Evolutionary conservation across 1,140 invertebrate genomes (phyloP), one percentile per base, ranked within the genome.

Genomic region (Varroa destructor): DNA sequence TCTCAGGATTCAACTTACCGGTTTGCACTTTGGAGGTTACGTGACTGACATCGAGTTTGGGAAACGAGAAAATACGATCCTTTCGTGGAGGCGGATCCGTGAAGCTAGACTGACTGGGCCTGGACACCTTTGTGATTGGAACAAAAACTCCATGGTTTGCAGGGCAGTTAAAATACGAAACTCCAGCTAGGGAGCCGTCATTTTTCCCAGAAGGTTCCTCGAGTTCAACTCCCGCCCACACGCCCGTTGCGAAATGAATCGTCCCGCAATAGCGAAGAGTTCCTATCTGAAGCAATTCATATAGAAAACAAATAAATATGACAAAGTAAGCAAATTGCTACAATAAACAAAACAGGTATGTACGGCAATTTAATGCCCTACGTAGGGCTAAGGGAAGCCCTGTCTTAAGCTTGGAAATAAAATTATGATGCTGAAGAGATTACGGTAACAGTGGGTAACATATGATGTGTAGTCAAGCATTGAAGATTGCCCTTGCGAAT

Each of bases 171-270:
- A 83, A 82, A 75, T 82, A 82, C 14, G 74, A 57, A 6, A 77
- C 79, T 10, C 83, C 84, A 72, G 84, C 80, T 54, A 85, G 81
- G 25, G 82, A 79, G 1, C 84, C 84, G 79, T 85, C 82, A 75
- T 85, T 84, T 75, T 84, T 84, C 2, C 84, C 84, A 25, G 80
- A 78, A 6, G 82, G 77, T 43, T 77, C 75, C 74, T 85, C 83
- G 55, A 85, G 76, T 75, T 84, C 82, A 43, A 85, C 78, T 14
- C 84, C 84, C 74, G 81, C 82, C 84, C 84, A 85, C 36, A 79
- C 77, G 42, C 84, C 84, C 74, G 76, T 61, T 71, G 79, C 83
- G 75, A 85, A 85, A 72, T 78, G 81, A 43, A 82, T 81, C 2
- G 77, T 78, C 14, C 83, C 83, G 40, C 82, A 78, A 75, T 80